These are phyloP conservation scores for Drosophila anomalipes DNA, from an alignment of 2,888 invertebrate species.

Conservation along the genomic window DNA sequence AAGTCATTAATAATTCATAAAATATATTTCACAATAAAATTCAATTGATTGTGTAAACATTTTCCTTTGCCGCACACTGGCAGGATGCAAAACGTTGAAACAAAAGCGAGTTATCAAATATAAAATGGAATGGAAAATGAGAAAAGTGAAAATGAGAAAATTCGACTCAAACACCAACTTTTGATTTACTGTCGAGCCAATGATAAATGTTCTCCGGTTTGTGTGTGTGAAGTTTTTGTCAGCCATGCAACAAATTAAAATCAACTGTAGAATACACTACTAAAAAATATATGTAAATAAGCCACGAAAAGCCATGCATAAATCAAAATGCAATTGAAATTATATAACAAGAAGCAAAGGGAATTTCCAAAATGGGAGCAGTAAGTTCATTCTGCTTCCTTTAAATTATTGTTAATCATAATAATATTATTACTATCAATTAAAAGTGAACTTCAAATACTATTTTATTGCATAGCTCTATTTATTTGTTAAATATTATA, in stretches of 20 bases:
- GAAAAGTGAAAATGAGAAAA: slow-evolving; percentile 24
- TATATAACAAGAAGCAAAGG: no score
- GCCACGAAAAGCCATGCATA: slow-evolving; percentile 20
- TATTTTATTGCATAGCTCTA: neutral
- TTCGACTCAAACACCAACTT: slow-evolving; percentile 20
- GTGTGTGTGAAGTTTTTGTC: neutral
- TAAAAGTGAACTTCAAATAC: neutral
- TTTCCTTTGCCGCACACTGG: slow-evolving; percentile 51
- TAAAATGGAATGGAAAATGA: slow-evolving; percentile 21
- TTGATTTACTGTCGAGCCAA: slow-evolving; percentile 51
- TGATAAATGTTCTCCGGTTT: slow-evolving; percentile 65
- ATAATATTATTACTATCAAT: neutral
- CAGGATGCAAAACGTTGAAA: slow-evolving; percentile 12
- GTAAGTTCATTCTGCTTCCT: neutral
- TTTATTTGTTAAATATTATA: neutral
- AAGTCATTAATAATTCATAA: slow-evolving; percentile 77
- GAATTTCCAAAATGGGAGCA: neutral
- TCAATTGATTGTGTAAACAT: slow-evolving; percentile 80
- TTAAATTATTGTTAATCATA: no score
- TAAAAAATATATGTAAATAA: slow-evolving; percentile 15
- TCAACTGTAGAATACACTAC: slow-evolving; percentile 15
- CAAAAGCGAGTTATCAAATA: slow-evolving; percentile 30
- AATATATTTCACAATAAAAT: slow-evolving; percentile 73
- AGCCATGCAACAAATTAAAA: slow-evolving; percentile 49
- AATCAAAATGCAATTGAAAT: slow-evolving; percentile 40